These are phyloP conservation scores for Azorinus chamasolen DNA, from an alignment of 2,888 invertebrate species.

Conservation along the genomic window DNA sequence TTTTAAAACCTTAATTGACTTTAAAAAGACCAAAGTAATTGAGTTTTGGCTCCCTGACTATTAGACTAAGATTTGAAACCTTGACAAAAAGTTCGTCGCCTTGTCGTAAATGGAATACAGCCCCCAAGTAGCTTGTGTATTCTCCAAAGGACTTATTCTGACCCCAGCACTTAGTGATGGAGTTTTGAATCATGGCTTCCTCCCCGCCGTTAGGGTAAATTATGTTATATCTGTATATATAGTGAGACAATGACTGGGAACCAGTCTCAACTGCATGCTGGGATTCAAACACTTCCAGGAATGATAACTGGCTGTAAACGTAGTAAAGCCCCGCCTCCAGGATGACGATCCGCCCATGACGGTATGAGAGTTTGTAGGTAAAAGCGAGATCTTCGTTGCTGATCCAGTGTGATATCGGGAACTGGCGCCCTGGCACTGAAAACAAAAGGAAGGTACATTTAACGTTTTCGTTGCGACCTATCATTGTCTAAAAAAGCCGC, in stretches of 20 bases:
- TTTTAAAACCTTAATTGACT: constrained; percentile 46
- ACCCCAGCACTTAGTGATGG: constrained; percentile 81
- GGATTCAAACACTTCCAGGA: constrained; percentile 74
- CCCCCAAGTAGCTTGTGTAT: constrained; percentile 82
- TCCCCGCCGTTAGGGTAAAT: constrained; percentile 81
- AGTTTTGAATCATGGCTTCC: constrained; percentile 80
- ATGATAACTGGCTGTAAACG: constrained; percentile 81
- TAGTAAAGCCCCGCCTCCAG: constrained; percentile 79
- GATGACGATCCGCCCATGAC: constrained; percentile 79
- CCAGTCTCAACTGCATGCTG: constrained; percentile 49
- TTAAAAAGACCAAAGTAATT: constrained; percentile 82
- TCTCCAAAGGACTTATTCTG: constrained; percentile 79
- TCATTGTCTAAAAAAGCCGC: too few relatives aligned
- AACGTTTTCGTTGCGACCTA: too few relatives aligned
- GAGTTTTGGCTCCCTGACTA: constrained; percentile 77
- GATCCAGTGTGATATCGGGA: constrained; percentile 78
- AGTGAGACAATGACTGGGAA: constrained; percentile 74
- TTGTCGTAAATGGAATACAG: constrained; percentile 79
- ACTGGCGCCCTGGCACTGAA: constrained; percentile 78
- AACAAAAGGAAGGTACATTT: too few relatives aligned
- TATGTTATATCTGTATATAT: constrained; percentile 80
- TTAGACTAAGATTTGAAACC: constrained; percentile 79
- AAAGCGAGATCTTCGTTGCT: constrained; percentile 79
- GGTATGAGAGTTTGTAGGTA: constrained; percentile 74
- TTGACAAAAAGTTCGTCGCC: constrained; percentile 82